These are phyloP conservation scores for Battus philenor DNA, from an alignment of 1,140 invertebrate genomes.

Conservation along the genomic window DNA sequence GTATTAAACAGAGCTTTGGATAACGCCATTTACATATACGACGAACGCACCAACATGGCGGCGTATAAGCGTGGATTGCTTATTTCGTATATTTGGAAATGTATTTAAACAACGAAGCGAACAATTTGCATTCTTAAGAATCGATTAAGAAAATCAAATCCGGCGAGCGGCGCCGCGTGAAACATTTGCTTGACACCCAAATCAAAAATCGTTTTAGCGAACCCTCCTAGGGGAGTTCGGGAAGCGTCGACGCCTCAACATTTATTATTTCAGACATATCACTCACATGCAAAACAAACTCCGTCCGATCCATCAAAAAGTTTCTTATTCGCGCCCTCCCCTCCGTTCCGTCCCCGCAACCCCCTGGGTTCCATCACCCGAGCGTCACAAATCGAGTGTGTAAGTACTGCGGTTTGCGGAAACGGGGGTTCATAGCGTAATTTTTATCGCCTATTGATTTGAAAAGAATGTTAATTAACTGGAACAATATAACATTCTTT, in stretches of 20 bases:
- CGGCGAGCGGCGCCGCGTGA: constrained; percentile 64
- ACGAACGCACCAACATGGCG: constrained; percentile 17
- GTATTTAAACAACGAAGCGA: constrained; percentile 21
- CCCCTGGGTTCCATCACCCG: constrained; percentile 21
- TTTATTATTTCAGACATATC: constrained; percentile 77
- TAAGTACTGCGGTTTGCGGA: constrained; percentile 63
- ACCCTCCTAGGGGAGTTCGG: constrained; percentile 57
- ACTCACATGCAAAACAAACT: constrained; percentile 76
- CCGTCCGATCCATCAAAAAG: constrained; percentile 75
- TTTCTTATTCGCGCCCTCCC: constrained; percentile 48
- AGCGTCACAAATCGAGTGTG: constrained; percentile 70
- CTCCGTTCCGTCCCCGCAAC: too few relatives aligned
- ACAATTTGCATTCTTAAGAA: constrained; percentile 50
- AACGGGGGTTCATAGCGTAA: constrained; percentile 20
- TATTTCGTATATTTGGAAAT: too few relatives aligned
- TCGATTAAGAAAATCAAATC: constrained; percentile 74
- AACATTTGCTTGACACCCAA: constrained; percentile 75
- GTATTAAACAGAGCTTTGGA: constrained; percentile 66
- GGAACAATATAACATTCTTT: too few relatives aligned
- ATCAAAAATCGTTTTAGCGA: constrained; percentile 75
- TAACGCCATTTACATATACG: constrained; percentile 49
- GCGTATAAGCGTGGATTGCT: constrained; percentile 2
- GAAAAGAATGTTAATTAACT: constrained; percentile 9
- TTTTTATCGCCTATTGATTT: constrained; percentile 20
- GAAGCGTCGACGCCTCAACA: constrained; percentile 73